Percentiles rank a stretch among this genome's conserved stretches.
Evolutionary conservation across 2,113 vertebrate genomes (phyloP).

Genomic region (Ancistrus triradiatus): DNA sequence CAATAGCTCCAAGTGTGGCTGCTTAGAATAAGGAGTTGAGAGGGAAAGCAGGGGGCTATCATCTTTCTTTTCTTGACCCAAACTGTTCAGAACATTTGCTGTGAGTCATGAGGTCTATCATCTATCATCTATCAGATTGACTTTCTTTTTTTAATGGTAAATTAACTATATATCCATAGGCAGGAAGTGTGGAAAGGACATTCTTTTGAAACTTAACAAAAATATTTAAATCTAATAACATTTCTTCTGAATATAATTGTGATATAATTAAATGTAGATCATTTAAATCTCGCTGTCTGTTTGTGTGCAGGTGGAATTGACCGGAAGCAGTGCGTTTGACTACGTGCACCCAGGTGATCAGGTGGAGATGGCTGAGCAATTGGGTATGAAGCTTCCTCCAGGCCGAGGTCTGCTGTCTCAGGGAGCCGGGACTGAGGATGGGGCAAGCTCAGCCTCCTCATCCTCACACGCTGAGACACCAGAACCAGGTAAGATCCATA

Average conservation of each 20-base stretch:
- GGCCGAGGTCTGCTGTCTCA: constrained; percentile 89
- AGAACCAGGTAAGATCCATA: constrained; percentile 84
- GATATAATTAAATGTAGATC: no score
- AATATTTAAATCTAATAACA: no score
- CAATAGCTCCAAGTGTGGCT: neutral
- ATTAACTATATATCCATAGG: neutral
- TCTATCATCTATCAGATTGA: neutral
- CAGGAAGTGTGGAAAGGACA: no score
- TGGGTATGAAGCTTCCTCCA: constrained; percentile 97
- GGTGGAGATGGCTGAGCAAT: constrained; percentile 97
- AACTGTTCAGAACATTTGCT: neutral
- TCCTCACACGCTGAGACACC: constrained; percentile 96
- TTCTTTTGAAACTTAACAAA: no score
- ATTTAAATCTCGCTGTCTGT: constrained; percentile 3
- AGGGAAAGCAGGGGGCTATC: neutral
- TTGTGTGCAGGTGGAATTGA: constrained; percentile 90
- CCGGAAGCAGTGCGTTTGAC: constrained; percentile 97
- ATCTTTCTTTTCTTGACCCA: neutral
- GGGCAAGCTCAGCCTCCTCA: constrained; percentile 90
- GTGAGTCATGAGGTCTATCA: neutral
- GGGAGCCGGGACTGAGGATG: constrained; percentile 84
- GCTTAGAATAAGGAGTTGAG: neutral
- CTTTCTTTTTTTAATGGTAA: neutral
- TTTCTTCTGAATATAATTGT: no score
- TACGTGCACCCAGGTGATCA: constrained; percentile 98